These are phyloP conservation scores for Neopipo cinnamomea DNA, from an alignment of 2,113 vertebrate genomes.

Conservation along the genomic window DNA sequence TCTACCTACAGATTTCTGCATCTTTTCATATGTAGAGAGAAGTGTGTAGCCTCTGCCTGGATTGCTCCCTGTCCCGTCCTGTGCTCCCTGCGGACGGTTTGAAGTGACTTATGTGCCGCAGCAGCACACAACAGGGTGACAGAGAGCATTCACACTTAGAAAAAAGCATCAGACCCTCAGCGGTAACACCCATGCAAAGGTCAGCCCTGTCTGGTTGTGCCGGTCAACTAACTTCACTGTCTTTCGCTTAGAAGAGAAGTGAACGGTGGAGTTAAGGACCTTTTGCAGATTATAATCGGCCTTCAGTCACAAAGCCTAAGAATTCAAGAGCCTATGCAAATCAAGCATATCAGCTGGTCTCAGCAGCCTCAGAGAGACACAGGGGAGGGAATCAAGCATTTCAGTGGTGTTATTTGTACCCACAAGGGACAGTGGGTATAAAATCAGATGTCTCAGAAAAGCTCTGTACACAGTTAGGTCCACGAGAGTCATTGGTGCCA, in stretches of 20 bases:
- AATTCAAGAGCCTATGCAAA: neutral
- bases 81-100: neutral
- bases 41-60: neutral
- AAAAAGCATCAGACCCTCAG: neutral
- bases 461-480: neutral
- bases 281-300: neutral
- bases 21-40: neutral
- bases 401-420: neutral
- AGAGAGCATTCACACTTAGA: neutral
- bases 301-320: neutral
- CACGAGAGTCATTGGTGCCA: neutral
- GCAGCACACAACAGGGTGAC: neutral
- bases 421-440: neutral
- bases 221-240: neutral
- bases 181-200: neutral
- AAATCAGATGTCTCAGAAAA: neutral
- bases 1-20: neutral
- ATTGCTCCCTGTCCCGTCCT: neutral
- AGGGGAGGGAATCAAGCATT: neutral
- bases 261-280: neutral
- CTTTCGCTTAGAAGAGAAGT: neutral
- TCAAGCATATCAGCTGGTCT: neutral
- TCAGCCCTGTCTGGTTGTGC: neutral
- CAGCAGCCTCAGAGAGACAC: neutral
- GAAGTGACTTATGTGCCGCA: neutral